These are phyloP conservation scores for Rallus limicola DNA, from an alignment of 2,113 vertebrate species.

Conservation along the genomic window DNA sequence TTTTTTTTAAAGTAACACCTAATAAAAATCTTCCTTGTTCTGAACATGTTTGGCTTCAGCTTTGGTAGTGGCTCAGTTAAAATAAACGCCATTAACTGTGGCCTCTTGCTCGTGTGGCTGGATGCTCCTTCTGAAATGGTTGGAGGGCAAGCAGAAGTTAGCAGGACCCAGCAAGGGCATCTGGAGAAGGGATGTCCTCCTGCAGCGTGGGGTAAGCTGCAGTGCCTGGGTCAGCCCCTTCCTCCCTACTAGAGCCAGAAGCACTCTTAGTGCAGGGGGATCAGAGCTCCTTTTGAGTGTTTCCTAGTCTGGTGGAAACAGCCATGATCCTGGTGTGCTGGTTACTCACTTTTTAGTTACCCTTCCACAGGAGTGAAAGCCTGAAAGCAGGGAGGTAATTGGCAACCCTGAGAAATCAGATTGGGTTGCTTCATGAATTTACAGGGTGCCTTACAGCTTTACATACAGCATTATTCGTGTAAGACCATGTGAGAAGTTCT, in stretches of 20 bases:
- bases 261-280: accelerated
- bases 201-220: accelerated
- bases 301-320: accelerated
- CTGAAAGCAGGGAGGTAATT: neutral
- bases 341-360: neutral
- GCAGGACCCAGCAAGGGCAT: neutral
- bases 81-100: neutral
- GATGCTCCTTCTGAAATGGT: too few species aligned
- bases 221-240: neutral
- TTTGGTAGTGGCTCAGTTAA: neutral
- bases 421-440: neutral
- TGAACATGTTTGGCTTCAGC: neutral
- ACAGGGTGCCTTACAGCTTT: neutral
- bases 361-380: neutral
- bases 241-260: accelerated
- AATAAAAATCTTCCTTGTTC: neutral
- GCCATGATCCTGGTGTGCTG: accelerated
- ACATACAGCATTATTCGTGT: neutral
- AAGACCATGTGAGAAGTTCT: neutral
- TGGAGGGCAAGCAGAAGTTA: neutral
- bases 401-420: neutral
- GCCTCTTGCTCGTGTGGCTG: accelerated
- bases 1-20: neutral
- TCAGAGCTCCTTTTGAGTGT: accelerated
- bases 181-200: accelerated